Conservation (phyloP, 2,888 invertebrate genomes). For the Oconnorella tubifera region DNA sequence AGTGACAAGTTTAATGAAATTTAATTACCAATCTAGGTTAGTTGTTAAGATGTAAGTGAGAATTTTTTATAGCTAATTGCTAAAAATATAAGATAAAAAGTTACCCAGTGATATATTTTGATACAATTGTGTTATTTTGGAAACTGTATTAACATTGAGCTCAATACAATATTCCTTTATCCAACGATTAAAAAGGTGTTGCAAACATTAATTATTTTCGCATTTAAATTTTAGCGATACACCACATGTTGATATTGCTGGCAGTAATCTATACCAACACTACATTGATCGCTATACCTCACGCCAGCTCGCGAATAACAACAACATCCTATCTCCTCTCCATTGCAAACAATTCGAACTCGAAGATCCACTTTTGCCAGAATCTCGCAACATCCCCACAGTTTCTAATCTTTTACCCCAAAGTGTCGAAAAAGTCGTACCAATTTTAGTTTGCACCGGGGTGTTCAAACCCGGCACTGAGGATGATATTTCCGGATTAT, state of each 20-base stretch:
- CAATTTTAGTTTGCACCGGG: constrained; percentile 53
- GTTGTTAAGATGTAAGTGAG: no score
- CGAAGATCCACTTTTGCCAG: constrained; percentile 36
- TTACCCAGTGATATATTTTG: no score
- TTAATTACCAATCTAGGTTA: no score
- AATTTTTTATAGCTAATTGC: no score
- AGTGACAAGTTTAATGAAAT: no score
- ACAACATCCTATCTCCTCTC: constrained; percentile 41
- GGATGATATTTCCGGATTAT: constrained; percentile 32
- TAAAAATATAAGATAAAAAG: no score
- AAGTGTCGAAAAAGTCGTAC: constrained; percentile 46
- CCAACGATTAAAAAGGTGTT: no score
- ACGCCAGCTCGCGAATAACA: constrained; percentile 37
- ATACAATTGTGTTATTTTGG: no score
- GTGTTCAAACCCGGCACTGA: constrained; percentile 42
- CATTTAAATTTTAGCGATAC: no score
- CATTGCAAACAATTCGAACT: constrained; percentile 44
- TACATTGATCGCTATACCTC: constrained; percentile 39
- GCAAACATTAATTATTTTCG: no score
- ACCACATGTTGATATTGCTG: constrained; percentile 53
- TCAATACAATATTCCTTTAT: no score
- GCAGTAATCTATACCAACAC: constrained; percentile 53
- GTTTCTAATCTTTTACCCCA: constrained; percentile 42
- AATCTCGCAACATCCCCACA: constrained; percentile 46
- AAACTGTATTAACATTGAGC: no score